Conservation (phyloP, 2,113 vertebrate genomes). For the Ranitomeya imitator region DNA sequence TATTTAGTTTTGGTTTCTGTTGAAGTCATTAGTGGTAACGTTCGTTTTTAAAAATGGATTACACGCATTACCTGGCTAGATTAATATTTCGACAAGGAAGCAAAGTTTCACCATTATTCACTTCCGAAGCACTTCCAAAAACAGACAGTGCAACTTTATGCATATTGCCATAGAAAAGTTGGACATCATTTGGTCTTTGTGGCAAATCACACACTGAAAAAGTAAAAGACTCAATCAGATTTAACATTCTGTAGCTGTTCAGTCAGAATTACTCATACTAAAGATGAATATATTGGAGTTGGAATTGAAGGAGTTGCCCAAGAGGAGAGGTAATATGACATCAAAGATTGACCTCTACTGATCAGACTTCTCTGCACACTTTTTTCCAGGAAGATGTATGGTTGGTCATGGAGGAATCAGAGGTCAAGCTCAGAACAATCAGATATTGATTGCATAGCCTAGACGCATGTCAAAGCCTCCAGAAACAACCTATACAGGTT, state of each 20-base stretch:
- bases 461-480: not conserved
- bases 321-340: too few species aligned
- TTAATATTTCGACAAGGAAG: constrained; percentile 56
- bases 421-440: not conserved
- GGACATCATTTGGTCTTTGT: constrained; percentile 79
- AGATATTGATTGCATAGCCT: not conserved
- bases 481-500: not conserved
- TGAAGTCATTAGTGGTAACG: not conserved
- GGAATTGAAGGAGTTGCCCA: not conserved
- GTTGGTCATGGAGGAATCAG: not conserved
- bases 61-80: constrained; percentile 73
- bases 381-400: not conserved
- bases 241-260: not conserved
- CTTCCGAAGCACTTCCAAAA: constrained; percentile 70
- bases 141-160: constrained; percentile 81
- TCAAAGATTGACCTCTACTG: not conserved
- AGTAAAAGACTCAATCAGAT: not conserved
- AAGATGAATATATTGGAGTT: not conserved
- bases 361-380: not conserved
- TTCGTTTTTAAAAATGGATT: not conserved
- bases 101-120: constrained; percentile 59
- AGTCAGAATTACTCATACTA: not conserved
- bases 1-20: not conserved
- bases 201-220: constrained; percentile 82
- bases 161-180: constrained; percentile 87